Conservation (phyloP, 2,888 invertebrate species). For the Orthonevra nobilis region DNA sequence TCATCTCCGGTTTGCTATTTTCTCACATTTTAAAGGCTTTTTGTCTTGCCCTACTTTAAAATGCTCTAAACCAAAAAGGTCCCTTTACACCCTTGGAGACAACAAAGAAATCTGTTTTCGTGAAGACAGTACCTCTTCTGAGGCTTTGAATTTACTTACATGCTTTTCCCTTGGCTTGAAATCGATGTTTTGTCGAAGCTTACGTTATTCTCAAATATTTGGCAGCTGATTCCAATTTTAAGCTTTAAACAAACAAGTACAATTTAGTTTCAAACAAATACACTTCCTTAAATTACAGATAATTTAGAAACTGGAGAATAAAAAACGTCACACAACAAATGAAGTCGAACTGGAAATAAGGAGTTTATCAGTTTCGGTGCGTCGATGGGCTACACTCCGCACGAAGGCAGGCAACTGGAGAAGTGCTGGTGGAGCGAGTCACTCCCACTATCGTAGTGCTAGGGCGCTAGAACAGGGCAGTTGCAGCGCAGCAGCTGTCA, state of each 20-base stretch:
- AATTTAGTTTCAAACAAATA: conserved; percentile 8
- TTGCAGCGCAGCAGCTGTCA: too few relatives aligned
- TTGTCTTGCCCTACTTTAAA: conserved; percentile 24
- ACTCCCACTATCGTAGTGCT: conserved; percentile 60
- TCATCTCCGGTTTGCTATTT: background rate
- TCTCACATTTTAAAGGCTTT: background rate
- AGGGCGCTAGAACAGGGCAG: too few relatives aligned
- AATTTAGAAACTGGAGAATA: background rate
- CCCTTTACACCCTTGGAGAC: conserved; percentile 41
- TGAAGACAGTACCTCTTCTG: too few relatives aligned
- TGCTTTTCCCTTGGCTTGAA: background rate
- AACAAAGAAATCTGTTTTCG: conserved; percentile 44
- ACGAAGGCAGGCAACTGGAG: conserved; percentile 12
- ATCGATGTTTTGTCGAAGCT: background rate
- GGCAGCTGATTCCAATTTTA: too few relatives aligned
- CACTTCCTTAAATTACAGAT: background rate
- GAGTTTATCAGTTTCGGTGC: conserved; percentile 35
- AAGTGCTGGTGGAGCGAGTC: conserved; percentile 43
- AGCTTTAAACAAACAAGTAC: background rate
- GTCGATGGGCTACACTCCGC: too few relatives aligned
- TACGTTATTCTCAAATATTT: background rate
- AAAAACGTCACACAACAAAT: conserved; percentile 3
- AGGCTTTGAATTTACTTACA: too few relatives aligned
- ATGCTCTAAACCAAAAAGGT: conserved; percentile 4
- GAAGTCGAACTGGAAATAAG: conserved; percentile 34